Conservation (phyloP, 2,113 vertebrate genomes). For the Callipepla squamata region DNA sequence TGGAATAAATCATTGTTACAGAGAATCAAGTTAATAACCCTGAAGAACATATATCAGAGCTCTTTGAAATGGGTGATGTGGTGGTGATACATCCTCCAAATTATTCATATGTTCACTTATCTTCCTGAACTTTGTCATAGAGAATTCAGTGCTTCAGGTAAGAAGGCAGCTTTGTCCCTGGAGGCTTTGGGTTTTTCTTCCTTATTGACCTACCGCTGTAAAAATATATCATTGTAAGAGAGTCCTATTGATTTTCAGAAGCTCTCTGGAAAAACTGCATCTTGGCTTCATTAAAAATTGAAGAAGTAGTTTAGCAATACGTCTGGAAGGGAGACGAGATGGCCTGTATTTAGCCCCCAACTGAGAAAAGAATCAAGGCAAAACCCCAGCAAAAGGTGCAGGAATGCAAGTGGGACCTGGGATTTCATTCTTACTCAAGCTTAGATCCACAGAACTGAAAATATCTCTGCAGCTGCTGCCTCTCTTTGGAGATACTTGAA, state of each 20-base stretch:
- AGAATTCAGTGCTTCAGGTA: background rate
- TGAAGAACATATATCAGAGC: background rate
- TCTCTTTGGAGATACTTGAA: background rate
- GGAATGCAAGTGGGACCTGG: background rate
- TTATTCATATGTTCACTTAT: background rate
- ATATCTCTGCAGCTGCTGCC: background rate
- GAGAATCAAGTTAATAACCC: background rate
- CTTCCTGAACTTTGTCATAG: background rate
- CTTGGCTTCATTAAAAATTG: conserved; percentile 58
- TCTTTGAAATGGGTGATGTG: background rate
- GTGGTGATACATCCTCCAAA: background rate
- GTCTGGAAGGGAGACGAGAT: background rate
- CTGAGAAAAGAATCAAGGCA: background rate
- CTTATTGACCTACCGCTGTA: conserved; percentile 28
- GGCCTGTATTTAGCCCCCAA: background rate
- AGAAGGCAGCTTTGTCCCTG: background rate
- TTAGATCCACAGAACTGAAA: background rate
- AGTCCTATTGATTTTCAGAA: conserved; percentile 45
- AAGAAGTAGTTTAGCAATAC: background rate
- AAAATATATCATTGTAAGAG: background rate
- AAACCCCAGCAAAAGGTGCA: background rate
- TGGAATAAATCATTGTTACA: background rate
- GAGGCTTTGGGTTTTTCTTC: background rate
- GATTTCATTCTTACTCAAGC: background rate
- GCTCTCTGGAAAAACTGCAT: conserved; percentile 15